Conservation (phyloP, 2,113 vertebrate species). For the Scopus umbretta region DNA sequence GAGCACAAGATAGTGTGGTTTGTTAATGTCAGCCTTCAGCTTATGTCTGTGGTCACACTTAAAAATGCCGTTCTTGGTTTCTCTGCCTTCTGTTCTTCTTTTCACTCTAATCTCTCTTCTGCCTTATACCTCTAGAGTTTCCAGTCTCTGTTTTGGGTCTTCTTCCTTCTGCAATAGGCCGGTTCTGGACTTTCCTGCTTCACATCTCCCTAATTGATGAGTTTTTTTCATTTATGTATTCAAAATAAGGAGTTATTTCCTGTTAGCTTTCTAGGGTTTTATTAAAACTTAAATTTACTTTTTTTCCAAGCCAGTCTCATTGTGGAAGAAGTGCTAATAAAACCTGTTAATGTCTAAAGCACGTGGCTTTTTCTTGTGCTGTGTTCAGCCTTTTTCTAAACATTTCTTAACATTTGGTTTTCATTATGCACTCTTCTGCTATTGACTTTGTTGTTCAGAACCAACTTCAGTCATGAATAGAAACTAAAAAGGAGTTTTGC, state of each 20-base stretch:
- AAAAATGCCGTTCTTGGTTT: slow-evolving; percentile 14
- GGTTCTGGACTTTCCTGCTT: neutral
- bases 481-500: neutral
- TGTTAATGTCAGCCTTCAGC: slow-evolving; percentile 33
- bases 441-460: neutral
- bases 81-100: slow-evolving; percentile 27
- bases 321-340: neutral
- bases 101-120: neutral
- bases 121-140: neutral
- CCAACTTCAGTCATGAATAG: neutral
- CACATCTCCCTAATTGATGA: neutral
- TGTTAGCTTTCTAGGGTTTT: neutral
- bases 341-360: neutral
- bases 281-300: neutral
- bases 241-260: neutral
- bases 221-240: neutral
- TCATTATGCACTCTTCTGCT: neutral
- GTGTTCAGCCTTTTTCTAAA: neutral
- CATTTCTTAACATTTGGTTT: neutral
- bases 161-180: neutral
- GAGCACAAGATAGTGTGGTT: slow-evolving; percentile 23
- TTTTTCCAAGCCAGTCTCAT: neutral
- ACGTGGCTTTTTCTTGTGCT: neutral
- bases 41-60: neutral
- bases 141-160: neutral